Base-by-base conservation (phyloP, 2,797 vertebrate species). In the Spinibarbus caldwelli region DNA sequence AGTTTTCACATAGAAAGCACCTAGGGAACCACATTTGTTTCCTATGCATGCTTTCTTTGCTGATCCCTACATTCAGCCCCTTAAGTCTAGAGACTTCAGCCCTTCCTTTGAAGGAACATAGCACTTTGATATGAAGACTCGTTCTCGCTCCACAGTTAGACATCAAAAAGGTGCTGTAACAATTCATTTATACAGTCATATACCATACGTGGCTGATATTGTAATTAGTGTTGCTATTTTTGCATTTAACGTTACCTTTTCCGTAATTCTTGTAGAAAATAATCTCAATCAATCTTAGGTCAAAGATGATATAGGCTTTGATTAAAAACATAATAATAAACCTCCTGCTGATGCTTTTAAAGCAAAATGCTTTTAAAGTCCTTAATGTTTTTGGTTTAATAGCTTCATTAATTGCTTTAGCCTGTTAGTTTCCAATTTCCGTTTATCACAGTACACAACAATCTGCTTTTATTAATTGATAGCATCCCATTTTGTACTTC, bases 171-270 rank as follows among this genome's bases (percentile, higher is more conserved):
- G 31, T 38, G 38, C 66, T 73, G 31, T 78, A 86, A 66, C 76
- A 86, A 82, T 84, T 71, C 59, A 80, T 67, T 47, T 49, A 72
- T 90, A 93, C 92, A 92, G 84, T 93, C 88, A 47, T 36, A 79
- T 72, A 49, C 43, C 23, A 36, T 71, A 89, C 89, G 89, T 92
- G 92, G 89, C 89, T 83, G 26, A 80, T 68, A 84, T 88, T 93
- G 85, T 94, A 93, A 93, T 93, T 92, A 92, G 82, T 71, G 59
- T 54, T 87, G 83, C 70, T 80, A 72, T 68, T 88, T 92, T 89
- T 87, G 73, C 87, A 87, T 82, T 89, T n/a, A n/a, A n/a, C n/a
- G n/a, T n/a, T n/a, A n/a, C n/a, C n/a, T n/a, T 72, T 73, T 85
- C 45, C 0, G 6, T 41, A 23, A 57, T 66, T 31, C 73, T 57